Evolutionary conservation across 2,113 vertebrate genomes (phyloP).

Genomic region (Coptodon rendalli): DNA sequence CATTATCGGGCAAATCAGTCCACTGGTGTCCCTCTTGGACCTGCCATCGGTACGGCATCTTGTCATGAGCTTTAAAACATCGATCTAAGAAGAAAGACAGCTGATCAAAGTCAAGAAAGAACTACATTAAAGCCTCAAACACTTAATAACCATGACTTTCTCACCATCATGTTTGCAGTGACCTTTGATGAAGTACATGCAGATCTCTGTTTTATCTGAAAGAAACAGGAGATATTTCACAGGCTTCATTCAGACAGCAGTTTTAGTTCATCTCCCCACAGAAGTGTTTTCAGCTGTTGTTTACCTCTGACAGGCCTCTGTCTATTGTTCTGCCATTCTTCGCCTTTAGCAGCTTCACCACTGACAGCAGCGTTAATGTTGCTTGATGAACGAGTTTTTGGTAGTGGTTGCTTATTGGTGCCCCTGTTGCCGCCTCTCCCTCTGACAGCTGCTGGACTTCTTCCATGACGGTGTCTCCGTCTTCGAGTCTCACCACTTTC

Average conservation of each 20-base stretch:
- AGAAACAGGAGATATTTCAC: not conserved
- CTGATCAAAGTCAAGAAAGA: not conserved
- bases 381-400: not conserved
- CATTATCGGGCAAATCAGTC: conserved; percentile 53
- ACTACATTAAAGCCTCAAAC: not conserved
- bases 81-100: conserved; percentile 26
- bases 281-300: not conserved
- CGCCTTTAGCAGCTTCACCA: rapidly evolving
- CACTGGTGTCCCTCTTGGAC: conserved; percentile 39
- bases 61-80: conserved; percentile 59
- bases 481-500: not conserved
- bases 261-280: not conserved
- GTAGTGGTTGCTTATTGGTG: not conserved
- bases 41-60: conserved; percentile 71
- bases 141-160: not conserved
- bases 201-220: conserved; percentile 70
- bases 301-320: conserved; percentile 23
- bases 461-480: not conserved
- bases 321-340: rapidly evolving
- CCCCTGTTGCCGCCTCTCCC: not conserved
- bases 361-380: rapidly evolving
- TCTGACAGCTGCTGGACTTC: not conserved
- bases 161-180: conserved; percentile 62
- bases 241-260: not conserved
- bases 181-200: conserved; percentile 71